These are phyloP conservation scores for Elgonia sp. DNA, from an alignment of 2,888 invertebrate species.

Conservation along the genomic window DNA sequence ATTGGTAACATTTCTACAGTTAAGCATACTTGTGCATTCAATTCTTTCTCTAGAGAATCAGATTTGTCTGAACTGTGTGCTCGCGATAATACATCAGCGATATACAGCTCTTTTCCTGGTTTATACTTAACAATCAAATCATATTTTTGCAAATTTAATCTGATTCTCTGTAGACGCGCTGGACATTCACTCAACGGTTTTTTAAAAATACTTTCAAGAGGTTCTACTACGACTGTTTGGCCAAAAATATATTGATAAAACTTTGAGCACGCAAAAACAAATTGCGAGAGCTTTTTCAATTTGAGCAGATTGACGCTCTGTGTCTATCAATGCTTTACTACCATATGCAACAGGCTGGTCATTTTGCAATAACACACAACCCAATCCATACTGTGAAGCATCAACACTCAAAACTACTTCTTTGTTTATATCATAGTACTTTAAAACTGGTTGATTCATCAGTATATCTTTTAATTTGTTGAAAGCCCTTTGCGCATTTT, in stretches of 20 bases:
- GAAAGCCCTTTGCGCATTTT: conserved; percentile 28
- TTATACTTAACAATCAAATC: conserved; percentile 71
- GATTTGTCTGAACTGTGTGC: conserved; percentile 46
- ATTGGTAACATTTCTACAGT: conserved; percentile 79
- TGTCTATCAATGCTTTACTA: conserved; percentile 78
- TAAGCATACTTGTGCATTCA: conserved; percentile 55
- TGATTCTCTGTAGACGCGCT: conserved; percentile 61
- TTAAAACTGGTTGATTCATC: conserved; percentile 77
- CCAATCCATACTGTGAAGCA: conserved; percentile 77
- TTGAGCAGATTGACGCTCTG: conserved; percentile 80
- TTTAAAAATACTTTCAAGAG: conserved; percentile 80
- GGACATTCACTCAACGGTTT: conserved; percentile 70
- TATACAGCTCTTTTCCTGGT: conserved; percentile 80
- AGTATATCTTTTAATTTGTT: conserved; percentile 57
- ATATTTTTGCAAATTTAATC: conserved; percentile 68
- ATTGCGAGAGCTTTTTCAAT: conserved; percentile 84
- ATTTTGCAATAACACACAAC: conserved; percentile 83
- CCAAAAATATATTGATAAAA: conserved; percentile 83
- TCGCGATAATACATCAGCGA: conserved; percentile 82
- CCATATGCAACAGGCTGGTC: conserved; percentile 83
- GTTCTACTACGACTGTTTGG: conserved; percentile 76
- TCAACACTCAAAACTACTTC: conserved; percentile 77
- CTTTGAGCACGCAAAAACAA: conserved; percentile 80
- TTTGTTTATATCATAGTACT: conserved; percentile 79
- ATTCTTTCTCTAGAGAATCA: conserved; percentile 29